Base-by-base conservation (phyloP, 1,140 invertebrate genomes). In the Drosophila lacteicornis region DNA sequence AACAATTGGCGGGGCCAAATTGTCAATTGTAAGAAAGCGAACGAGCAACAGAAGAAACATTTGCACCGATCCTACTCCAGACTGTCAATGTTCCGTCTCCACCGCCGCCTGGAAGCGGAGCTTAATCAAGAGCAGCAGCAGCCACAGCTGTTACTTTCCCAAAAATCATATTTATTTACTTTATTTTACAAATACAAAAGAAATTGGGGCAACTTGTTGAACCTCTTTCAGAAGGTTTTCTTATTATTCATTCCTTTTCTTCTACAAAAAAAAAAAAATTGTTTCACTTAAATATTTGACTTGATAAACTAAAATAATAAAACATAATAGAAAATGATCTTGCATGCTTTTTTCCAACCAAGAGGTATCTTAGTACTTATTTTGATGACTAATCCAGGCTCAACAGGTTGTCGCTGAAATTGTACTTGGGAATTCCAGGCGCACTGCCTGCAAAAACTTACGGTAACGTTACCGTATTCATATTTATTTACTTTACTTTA, bases 1-100 rank as follows among this genome's bases (percentile, higher is more conserved):
- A 70, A 70, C 67, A 67, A 68, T 67, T 70, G 62, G n/a, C 49
- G 22, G 49, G 62, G 19, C 19, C 8, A 22, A 50, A 66, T 68
- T 70, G 45, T 55, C 49, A 66, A 43, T 66, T 67, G 66, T 62
- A 19, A 27, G 33, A 22, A 13, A 45, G 56, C 15, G 46, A 36
- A 33, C 38, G 53, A 40, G 22, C 33, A 55, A 55, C 53, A 56
- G 19, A 22, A 33, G 19, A 51, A 69, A 53, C 47, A 67, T 69
- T 51, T 51, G 27, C 66, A 53, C 38, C 38, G 66, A 69, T 53
- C 51, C 17, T 17, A 33, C 45, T 66, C 15, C 25, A 42, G 17
- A 0, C 13, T 11, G 12, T 45, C 43, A n/a, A 65, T 50, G 66
- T 22, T 30, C n/a, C 7, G n/a, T 3, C 25, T 27, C 25, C 25